Conservation (phyloP, 1,140 invertebrate genomes). For the Maniola jurtina region DNA sequence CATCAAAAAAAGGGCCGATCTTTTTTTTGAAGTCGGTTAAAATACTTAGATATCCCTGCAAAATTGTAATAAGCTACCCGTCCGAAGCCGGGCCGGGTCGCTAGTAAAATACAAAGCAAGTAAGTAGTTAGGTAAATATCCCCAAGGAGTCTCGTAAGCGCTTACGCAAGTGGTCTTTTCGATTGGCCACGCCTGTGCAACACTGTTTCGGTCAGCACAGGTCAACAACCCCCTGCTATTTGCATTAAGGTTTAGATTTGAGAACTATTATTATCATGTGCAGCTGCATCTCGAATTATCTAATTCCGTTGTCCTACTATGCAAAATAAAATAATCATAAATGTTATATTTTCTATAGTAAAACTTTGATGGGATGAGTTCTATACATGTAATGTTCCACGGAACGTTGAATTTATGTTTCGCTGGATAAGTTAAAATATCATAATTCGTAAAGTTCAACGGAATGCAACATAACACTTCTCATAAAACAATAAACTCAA, state of each 20-base stretch:
- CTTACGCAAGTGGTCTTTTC: conserved; percentile 61
- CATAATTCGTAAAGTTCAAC: not conserved
- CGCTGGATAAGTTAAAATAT: too few species aligned
- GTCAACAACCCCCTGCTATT: conserved; percentile 50
- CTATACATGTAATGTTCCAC: too few species aligned
- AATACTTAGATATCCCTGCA: too few species aligned
- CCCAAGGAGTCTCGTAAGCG: conserved; percentile 50
- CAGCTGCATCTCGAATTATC: conserved; percentile 34
- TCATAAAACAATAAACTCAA: conserved; percentile 2
- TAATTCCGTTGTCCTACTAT: conserved; percentile 5
- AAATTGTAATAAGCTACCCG: too few species aligned
- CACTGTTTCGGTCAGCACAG: conserved; percentile 54
- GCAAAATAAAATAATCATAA: not conserved
- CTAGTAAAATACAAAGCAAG: not conserved
- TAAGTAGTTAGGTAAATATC: conserved; percentile 38
- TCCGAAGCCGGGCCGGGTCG: too few species aligned
- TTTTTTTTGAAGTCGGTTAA: too few species aligned
- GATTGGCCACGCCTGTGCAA: conserved; percentile 60
- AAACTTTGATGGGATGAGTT: too few species aligned
- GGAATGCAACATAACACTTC: conserved; percentile 6
- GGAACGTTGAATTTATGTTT: too few species aligned
- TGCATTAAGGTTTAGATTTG: conserved; percentile 31
- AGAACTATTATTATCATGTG: conserved; percentile 30
- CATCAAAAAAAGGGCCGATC: too few species aligned
- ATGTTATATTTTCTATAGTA: too few species aligned